Percentiles rank a stretch among this genome's conserved stretches.
These are phyloP conservation scores for Apis cerana DNA, from an alignment of 1,140 invertebrate species.

Conservation along the genomic window DNA sequence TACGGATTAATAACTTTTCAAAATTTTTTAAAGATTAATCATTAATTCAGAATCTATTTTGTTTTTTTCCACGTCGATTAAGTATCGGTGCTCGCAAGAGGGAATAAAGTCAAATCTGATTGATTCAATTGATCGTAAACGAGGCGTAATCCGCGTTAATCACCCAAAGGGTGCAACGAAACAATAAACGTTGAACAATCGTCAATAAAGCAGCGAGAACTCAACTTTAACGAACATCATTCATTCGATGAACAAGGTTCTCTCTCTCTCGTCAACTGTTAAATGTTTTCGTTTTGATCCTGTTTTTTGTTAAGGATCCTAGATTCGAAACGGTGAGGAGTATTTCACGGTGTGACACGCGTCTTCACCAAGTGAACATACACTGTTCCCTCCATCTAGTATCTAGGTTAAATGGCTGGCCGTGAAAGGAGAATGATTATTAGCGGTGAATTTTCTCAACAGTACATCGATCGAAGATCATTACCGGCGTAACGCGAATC, in stretches of 20 bases:
- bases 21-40: neutral
- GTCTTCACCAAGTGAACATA: neutral
- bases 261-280: slow-evolving; percentile 19
- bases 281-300: slow-evolving; percentile 27
- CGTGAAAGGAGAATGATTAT: slow-evolving; percentile 40
- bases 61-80: neutral
- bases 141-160: slow-evolving; percentile 22
- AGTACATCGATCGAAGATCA: slow-evolving; percentile 25
- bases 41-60: neutral
- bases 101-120: slow-evolving; percentile 4
- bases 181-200: slow-evolving; percentile 39
- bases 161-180: slow-evolving; percentile 27
- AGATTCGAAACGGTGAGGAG: slow-evolving; percentile 24
- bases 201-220: neutral
- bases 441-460: slow-evolving; percentile 37
- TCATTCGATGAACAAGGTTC: neutral
- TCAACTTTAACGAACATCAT: neutral
- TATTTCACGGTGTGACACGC: slow-evolving; percentile 36
- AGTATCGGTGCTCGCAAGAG: neutral
- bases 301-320: neutral
- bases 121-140: slow-evolving; percentile 27
- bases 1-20: no score
- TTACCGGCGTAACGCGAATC: slow-evolving; percentile 23
- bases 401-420: slow-evolving; percentile 59
- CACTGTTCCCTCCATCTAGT: neutral